Percentiles rank a stretch among this genome's conserved stretches.
These are phyloP conservation scores for Nylanderia fulva DNA, from an alignment of 1,140 invertebrate genomes.

Conservation along the genomic window DNA sequence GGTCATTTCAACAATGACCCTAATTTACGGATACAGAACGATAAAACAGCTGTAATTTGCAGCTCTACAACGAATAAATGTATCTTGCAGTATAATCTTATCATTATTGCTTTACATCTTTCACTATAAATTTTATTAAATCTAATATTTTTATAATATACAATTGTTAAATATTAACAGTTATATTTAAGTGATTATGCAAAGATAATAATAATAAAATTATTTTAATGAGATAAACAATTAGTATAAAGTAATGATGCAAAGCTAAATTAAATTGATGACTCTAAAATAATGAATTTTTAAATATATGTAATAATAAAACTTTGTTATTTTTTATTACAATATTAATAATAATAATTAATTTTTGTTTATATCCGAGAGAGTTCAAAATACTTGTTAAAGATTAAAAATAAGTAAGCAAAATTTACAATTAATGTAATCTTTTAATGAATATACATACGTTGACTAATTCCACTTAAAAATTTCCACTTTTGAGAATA, in stretches of 20 bases:
- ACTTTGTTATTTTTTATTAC: neutral
- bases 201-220: neutral
- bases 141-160: neutral
- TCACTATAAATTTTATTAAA: neutral
- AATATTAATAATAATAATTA: neutral
- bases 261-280: neutral
- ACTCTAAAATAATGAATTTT: neutral
- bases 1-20: constrained; percentile 30
- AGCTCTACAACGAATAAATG: neutral
- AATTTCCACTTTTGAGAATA: neutral
- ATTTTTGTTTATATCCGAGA: neutral
- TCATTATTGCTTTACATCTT: neutral
- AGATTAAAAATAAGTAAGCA: neutral
- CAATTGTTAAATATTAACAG: neutral
- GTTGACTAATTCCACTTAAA: constrained; percentile 25
- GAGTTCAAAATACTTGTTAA: neutral
- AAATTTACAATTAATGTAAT: neutral
- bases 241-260: neutral
- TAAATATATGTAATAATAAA: neutral
- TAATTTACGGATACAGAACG: constrained; percentile 34
- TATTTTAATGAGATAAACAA: neutral
- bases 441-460: constrained; percentile 28
- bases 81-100: neutral
- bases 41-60: neutral
- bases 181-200: neutral